Conservation (phyloP, 2,113 vertebrate genomes). For the Cyanistes caeruleus region DNA sequence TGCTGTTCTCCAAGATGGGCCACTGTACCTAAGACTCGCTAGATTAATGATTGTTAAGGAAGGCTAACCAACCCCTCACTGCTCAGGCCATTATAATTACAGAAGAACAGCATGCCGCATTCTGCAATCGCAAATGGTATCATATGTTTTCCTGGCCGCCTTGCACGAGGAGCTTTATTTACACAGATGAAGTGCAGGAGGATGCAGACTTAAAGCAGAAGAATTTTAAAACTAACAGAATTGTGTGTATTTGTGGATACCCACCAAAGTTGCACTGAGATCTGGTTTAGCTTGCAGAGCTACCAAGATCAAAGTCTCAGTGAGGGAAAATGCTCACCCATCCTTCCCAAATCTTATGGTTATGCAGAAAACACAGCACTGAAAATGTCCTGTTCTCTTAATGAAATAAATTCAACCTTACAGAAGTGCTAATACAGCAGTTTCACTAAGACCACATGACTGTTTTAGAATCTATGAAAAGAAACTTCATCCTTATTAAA, state of each 20-base stretch:
- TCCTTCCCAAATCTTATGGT: fast-evolving
- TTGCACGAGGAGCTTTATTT: slow-evolving; percentile 57
- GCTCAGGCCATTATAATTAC: slow-evolving; percentile 92
- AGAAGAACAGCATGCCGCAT: slow-evolving; percentile 90
- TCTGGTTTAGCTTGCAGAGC: not conserved
- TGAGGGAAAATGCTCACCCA: not conserved
- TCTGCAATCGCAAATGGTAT: slow-evolving; percentile 92
- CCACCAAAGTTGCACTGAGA: not conserved
- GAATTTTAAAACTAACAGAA: not conserved
- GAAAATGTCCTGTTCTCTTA: not conserved
- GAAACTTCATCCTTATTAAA: not conserved
- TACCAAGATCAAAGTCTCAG: not conserved
- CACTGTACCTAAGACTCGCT: slow-evolving; percentile 55
- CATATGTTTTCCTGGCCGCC: slow-evolving; percentile 92
- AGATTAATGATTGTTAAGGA: slow-evolving; percentile 81
- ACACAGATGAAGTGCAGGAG: slow-evolving; percentile 6
- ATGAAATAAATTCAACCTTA: not conserved
- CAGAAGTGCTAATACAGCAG: not conserved
- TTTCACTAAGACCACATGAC: not conserved
- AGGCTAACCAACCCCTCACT: slow-evolving; percentile 77
- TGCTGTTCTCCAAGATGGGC: slow-evolving; percentile 77
- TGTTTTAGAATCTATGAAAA: not conserved
- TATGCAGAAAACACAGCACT: not conserved
- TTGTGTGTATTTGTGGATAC: fast-evolving
- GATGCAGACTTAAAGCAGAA: not conserved